Evolutionary conservation across 2,113 vertebrate genomes (phyloP).

Genomic region (Heterocephalus glaber): DNA sequence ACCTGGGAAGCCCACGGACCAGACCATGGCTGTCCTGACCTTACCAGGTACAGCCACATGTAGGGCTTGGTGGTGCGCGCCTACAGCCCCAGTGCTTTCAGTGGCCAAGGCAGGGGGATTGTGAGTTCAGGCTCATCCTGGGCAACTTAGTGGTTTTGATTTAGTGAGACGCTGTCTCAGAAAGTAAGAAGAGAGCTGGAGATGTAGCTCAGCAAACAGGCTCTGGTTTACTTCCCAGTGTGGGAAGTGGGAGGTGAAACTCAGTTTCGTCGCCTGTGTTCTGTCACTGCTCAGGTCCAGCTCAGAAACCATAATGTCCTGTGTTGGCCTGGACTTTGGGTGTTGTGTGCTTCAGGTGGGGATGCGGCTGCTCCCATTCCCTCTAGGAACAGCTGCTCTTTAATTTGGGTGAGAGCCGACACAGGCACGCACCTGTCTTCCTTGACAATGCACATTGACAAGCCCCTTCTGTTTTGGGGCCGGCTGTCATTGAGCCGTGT

Average conservation of each 20-base stretch:
- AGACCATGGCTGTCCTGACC: background rate
- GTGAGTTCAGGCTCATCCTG: background rate
- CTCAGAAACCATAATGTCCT: background rate
- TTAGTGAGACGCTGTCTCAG: background rate
- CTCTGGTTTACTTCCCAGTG: background rate
- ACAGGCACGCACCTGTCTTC: background rate
- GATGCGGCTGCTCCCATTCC: background rate
- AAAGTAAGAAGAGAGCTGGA: background rate
- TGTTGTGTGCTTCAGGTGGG: background rate
- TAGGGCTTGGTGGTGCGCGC: too few species aligned
- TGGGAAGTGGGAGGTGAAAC: background rate
- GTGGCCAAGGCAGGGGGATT: background rate
- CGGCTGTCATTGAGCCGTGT: background rate
- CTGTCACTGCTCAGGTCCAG: background rate
- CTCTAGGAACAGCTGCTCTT: background rate
- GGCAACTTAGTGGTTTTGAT: background rate
- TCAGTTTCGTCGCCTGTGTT: background rate
- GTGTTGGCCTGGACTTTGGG: background rate
- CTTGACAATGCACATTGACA: background rate
- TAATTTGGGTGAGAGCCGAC: background rate
- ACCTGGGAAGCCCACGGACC: constrained; percentile 1
- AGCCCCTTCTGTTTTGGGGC: background rate
- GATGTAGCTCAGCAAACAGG: background rate
- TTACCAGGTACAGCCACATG: background rate
- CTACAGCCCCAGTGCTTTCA: background rate